phyloP scores from a whole-genome alignment of 1,140 invertebrate genomes.

The Limonius californicus region DNA sequence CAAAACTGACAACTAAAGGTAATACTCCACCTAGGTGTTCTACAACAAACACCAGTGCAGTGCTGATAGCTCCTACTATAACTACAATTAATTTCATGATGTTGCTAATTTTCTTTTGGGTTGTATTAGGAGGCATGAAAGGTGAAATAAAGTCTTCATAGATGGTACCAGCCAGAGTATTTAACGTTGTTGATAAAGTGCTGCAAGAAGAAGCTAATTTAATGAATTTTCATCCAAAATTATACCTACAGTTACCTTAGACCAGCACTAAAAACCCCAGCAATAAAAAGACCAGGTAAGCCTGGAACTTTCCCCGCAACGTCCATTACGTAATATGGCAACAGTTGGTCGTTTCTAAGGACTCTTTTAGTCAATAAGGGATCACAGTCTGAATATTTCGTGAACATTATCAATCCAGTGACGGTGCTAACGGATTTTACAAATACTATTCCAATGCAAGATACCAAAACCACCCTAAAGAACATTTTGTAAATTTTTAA shows the following conservation, averaged over 20 bases:
- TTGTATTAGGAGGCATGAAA: conserved; percentile 43
- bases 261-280: conserved; percentile 61
- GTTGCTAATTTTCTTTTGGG: conserved; percentile 47
- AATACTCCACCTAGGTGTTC: conserved; percentile 59
- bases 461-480: conserved; percentile 5
- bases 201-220: conserved; percentile 43
- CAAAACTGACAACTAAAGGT: conserved; percentile 59
- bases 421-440: conserved; percentile 45
- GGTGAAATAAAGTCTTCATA: conserved; percentile 61
- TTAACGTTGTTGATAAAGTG: conserved; percentile 62
- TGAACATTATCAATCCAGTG: conserved; percentile 69
- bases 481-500: too few relatives aligned
- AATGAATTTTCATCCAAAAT: background rate
- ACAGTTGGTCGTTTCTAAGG: conserved; percentile 47
- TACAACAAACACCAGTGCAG: conserved; percentile 57
- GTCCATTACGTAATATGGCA: conserved; percentile 55
- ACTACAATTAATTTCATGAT: conserved; percentile 59
- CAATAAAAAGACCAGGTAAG: conserved; percentile 60
- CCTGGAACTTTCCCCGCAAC: conserved; percentile 49
- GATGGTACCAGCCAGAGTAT: conserved; percentile 63
- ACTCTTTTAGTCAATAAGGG: conserved; percentile 57
- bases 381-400: conserved; percentile 67
- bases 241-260: conserved; percentile 50
- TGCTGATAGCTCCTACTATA: conserved; percentile 56
- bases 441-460: conserved; percentile 17